Conservation (phyloP, 2,888 invertebrate species). For the Lasioglossum morio region DNA sequence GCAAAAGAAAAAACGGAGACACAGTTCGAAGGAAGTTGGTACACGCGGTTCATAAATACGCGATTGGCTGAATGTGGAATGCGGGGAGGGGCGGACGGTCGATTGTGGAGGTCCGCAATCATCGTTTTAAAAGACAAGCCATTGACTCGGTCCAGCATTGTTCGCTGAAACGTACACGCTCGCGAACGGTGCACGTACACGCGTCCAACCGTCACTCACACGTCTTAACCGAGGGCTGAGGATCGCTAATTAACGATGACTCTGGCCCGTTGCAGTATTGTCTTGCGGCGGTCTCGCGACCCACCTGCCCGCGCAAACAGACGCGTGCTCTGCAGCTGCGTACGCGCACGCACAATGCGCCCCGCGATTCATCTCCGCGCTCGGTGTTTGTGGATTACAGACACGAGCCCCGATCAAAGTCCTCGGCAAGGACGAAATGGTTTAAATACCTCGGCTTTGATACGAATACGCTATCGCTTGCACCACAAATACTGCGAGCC, state of each 20-base stretch:
- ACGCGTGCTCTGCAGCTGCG: conserved; percentile 58
- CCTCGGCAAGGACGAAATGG: not conserved
- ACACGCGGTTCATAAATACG: conserved; percentile 49
- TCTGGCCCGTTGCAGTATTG: conserved; percentile 77
- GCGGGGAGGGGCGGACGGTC: conserved; percentile 13
- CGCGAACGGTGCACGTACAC: conserved; percentile 41
- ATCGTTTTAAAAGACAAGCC: conserved; percentile 71
- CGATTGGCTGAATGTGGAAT: conserved; percentile 32
- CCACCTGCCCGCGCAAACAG: conserved; percentile 75
- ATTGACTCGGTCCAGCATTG: conserved; percentile 73
- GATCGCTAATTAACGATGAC: conserved; percentile 81
- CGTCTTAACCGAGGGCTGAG: conserved; percentile 72
- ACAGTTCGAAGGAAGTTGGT: not conserved
- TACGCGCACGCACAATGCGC: not conserved
- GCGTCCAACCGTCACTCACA: conserved; percentile 71
- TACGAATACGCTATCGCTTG: not conserved
- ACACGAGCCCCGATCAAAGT: not conserved
- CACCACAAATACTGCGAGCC: not conserved
- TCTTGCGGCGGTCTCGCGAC: conserved; percentile 72
- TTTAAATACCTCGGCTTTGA: not conserved
- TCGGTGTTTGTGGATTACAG: conserved; percentile 18
- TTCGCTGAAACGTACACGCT: conserved; percentile 49
- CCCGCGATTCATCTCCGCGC: not conserved
- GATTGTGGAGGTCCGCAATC: conserved; percentile 56
- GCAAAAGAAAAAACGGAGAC: conserved; percentile 44